Evolutionary conservation across 2,113 vertebrate species (phyloP), one percentile per base, ranked within the genome.

Genomic region (Colinus virginianus): DNA sequence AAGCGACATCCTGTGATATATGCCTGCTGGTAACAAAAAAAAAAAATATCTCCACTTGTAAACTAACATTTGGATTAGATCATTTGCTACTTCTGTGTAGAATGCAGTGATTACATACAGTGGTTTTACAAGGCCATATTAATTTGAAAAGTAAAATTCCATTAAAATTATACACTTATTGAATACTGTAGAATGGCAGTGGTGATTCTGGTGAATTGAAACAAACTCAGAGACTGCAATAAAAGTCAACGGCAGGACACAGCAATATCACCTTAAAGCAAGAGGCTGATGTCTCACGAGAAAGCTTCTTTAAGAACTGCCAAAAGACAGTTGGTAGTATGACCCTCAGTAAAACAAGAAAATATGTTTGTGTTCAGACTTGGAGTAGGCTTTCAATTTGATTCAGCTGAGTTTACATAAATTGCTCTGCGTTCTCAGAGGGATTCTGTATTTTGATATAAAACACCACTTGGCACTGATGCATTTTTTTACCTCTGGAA

Each of bases 1-100:
- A 96, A 91, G 82, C 88, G 91, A 86, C 85, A 95, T 45, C 21
- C 79, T 81, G 32, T 72, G 79, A 91, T 88, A 36, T 53, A 55
- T 78, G 74, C 58, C 85, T 84, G 76, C 77, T 95, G 90, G 71
- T 80, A 49, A 74, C 3, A 56, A 67, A 18, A 66, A 64, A 7
- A 26, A 22, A 34, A 66, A 21, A 51, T 25, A 51, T 22, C 53
- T 80, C 9, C 14, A 87, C 61, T 94, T 23, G 64, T 83, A 45
- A 83, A 62, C 20, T 45, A 59, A 32, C 43, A 69, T 86, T 90
- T 84, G 66, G 56, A 80, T 84, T 53, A 94, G 46, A 76, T 78
- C 1, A 3, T 87, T 94, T 88, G 55, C 23, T 53, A 53, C 19
- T 83, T 88, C 40, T 51, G 32, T 14, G 38, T 45, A 58, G 30